Percentiles rank a stretch among this genome's conserved stretches.
These are phyloP conservation scores for Epistrophe eligans DNA, from an alignment of 2,888 invertebrate genomes.

Conservation along the genomic window DNA sequence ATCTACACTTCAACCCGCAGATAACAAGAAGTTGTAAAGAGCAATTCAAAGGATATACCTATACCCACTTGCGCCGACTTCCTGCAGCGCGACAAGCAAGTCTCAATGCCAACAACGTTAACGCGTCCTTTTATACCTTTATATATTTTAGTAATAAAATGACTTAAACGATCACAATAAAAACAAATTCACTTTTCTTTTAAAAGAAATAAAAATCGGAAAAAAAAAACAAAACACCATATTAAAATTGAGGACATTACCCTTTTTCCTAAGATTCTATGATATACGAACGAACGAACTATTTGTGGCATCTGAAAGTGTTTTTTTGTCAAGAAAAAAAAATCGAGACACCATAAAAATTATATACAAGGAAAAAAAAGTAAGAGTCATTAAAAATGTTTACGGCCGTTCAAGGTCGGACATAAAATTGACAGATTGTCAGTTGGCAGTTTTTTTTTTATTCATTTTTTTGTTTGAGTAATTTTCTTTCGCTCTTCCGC, in stretches of 20 bases:
- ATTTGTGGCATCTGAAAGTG: slow-evolving; percentile 74
- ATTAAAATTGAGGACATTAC: slow-evolving; percentile 61
- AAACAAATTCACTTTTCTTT: slow-evolving; percentile 71
- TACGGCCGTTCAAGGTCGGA: slow-evolving; percentile 83
- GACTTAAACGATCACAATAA: slow-evolving; percentile 66
- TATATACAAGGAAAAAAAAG: slow-evolving; percentile 81
- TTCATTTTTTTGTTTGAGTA: slow-evolving; percentile 12
- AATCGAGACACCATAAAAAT: slow-evolving; percentile 55
- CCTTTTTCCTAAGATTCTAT: slow-evolving; percentile 59
- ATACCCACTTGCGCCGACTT: slow-evolving; percentile 43
- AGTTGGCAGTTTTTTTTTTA: slow-evolving; percentile 38
- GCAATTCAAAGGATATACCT: slow-evolving; percentile 40
- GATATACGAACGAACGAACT: slow-evolving; percentile 57
- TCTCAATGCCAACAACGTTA: slow-evolving; percentile 69
- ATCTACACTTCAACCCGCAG: background rate
- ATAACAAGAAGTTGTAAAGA: slow-evolving; percentile 36
- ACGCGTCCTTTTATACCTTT: slow-evolving; percentile 33
- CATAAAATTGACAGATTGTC: slow-evolving; percentile 74
- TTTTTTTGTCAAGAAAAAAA: slow-evolving; percentile 29
- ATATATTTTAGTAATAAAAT: slow-evolving; percentile 48
- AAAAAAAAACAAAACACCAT: slow-evolving; percentile 29
- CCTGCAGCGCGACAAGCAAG: slow-evolving; percentile 56
- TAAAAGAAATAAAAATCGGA: slow-evolving; percentile 37
- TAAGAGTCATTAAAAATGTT: slow-evolving; percentile 83
- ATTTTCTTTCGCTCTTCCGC: slow-evolving; percentile 57